Conservation (phyloP, 2,797 vertebrate species). For the Euphonia xanthogaster region DNA sequence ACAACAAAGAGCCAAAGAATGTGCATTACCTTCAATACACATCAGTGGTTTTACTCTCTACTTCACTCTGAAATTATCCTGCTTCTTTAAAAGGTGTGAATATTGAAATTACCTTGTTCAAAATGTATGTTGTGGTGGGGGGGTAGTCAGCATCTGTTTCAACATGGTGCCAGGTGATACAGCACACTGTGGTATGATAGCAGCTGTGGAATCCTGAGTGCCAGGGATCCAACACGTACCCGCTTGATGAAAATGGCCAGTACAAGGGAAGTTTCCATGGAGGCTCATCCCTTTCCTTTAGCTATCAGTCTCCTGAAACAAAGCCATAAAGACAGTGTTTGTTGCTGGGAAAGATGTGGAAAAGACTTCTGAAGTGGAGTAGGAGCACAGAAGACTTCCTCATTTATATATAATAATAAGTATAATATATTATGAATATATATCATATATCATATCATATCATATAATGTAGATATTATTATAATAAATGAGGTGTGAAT, state of each 20-base stretch:
- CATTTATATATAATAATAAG: not conserved
- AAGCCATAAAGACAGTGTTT: not conserved
- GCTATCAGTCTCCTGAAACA: not conserved
- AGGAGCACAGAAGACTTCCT: not conserved
- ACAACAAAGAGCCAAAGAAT: conserved; percentile 79
- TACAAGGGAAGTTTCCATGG: not conserved
- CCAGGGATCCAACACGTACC: not conserved
- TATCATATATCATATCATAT: not conserved
- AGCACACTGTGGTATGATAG: not conserved
- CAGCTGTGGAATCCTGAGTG: not conserved
- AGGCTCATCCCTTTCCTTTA: not conserved
- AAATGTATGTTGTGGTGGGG: fast-evolving
- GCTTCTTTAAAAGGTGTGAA: not conserved
- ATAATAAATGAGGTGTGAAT: not conserved
- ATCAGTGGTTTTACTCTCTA: not conserved
- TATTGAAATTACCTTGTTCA: not conserved
- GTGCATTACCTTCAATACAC: conserved; percentile 78
- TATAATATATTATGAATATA: not conserved
- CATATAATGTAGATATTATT: not conserved
- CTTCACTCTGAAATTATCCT: not conserved
- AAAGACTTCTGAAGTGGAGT: not conserved
- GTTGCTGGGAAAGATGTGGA: not conserved
- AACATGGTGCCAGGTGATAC: fast-evolving
- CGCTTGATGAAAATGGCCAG: not conserved
- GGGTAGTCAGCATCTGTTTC: not conserved